Percentiles rank a stretch among this genome's conserved stretches.
Conservation (phyloP, 2,888 invertebrate species). For the Pristionchus fissidentatus region DNA sequence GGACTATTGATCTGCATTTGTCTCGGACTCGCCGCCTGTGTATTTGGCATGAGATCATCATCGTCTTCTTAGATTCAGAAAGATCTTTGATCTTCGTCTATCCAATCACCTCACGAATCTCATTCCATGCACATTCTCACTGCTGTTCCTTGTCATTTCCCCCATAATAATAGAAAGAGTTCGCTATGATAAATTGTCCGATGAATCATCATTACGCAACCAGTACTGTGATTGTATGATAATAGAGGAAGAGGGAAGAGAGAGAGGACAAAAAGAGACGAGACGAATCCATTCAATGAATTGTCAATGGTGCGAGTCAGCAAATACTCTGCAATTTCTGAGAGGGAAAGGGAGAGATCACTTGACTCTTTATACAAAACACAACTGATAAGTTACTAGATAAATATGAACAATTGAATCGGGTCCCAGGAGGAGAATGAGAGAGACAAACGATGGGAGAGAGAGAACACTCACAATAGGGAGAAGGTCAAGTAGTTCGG, state of each 20-base stretch:
- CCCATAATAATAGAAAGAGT: slow-evolving; percentile 35
- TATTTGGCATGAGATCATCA: slow-evolving; percentile 50
- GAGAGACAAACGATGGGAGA: not conserved
- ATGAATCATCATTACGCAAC: slow-evolving; percentile 5
- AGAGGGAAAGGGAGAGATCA: not conserved
- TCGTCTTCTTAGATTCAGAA: not conserved
- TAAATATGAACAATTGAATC: not conserved
- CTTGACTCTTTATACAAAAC: not conserved
- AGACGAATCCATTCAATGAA: slow-evolving; percentile 21
- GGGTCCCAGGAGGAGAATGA: too few relatives aligned
- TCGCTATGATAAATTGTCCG: not conserved
- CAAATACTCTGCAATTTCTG: slow-evolving; percentile 24
- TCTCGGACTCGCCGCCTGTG: slow-evolving; percentile 61
- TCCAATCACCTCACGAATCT: not conserved
- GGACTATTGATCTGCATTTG: slow-evolving; percentile 62
- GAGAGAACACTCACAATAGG: not conserved
- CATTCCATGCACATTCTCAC: not conserved
- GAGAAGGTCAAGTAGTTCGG: slow-evolving; percentile 35
- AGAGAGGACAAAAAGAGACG: not conserved
- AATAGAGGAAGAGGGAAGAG: slow-evolving; percentile 19
- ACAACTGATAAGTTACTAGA: slow-evolving; percentile 5
- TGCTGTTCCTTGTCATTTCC: slow-evolving; percentile 25
- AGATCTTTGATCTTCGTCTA: slow-evolving; percentile 37
- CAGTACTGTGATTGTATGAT: slow-evolving; percentile 30
- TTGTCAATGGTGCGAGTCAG: slow-evolving; percentile 13